Percentiles rank a stretch among this genome's conserved stretches.
These are phyloP conservation scores for Adela reaumurella DNA, from an alignment of 2,888 invertebrate species.

Conservation along the genomic window DNA sequence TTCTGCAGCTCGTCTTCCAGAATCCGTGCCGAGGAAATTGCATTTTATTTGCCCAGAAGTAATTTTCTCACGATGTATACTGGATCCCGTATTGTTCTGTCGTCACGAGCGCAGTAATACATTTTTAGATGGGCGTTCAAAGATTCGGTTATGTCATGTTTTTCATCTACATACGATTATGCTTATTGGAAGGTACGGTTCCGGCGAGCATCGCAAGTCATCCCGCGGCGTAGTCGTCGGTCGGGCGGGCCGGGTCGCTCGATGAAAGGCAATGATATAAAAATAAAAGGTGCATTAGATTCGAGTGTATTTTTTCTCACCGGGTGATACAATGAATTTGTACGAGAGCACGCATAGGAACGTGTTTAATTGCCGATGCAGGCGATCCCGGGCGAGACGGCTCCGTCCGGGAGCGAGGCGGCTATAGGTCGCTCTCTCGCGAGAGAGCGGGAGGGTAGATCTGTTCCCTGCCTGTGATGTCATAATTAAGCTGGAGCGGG, in stretches of 20 bases:
- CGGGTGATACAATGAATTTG: too few relatives aligned
- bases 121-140: neutral
- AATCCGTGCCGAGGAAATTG: constrained; percentile 26
- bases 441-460: constrained; percentile 20
- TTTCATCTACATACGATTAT: neutral
- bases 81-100: neutral
- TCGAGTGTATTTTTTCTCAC: too few relatives aligned
- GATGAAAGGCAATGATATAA: neutral
- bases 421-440: neutral
- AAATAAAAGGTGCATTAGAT: too few relatives aligned
- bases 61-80: neutral
- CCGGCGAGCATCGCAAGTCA: neutral
- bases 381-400: constrained; percentile 29
- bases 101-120: neutral
- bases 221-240: neutral
- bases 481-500: constrained; percentile 37
- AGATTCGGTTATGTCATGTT: neutral
- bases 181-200: neutral
- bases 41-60: constrained; percentile 32
- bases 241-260: neutral
- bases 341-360: constrained; percentile 49
- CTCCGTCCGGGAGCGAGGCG: constrained; percentile 17
- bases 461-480: constrained; percentile 38
- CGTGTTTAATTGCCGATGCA: constrained; percentile 47
- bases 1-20: neutral